Evolutionary conservation across 2,888 invertebrate species (phyloP).

Genomic region (Eustalomyia histrio): DNA sequence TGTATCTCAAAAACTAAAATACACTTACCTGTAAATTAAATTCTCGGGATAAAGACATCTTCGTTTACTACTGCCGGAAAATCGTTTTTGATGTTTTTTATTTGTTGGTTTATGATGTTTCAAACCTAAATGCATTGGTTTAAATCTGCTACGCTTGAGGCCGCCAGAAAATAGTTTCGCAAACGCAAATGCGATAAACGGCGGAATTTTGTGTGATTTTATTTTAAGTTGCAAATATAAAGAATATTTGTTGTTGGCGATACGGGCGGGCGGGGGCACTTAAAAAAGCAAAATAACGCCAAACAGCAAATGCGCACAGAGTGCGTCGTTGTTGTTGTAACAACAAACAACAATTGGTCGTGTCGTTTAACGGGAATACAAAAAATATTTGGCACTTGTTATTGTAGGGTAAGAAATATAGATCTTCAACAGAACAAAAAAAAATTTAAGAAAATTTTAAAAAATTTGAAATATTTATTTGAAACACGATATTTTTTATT

Average conservation of each 20-base stretch:
- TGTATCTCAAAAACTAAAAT: too few species aligned
- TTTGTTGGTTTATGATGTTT: conserved; percentile 79
- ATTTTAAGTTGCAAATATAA: conserved; percentile 43
- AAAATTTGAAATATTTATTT: conserved; percentile 26
- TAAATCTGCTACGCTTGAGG: conserved; percentile 75
- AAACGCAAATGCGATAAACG: conserved; percentile 66
- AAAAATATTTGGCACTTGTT: conserved; percentile 61
- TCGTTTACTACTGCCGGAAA: conserved; percentile 77
- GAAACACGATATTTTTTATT: conserved; percentile 28
- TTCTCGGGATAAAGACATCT: conserved; percentile 80
- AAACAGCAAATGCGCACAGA: conserved; percentile 34
- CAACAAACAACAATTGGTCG: conserved; percentile 52
- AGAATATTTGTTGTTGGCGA: conserved; percentile 40
- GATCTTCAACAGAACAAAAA: conserved; percentile 14
- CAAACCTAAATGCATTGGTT: conserved; percentile 81
- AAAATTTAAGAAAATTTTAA: conserved; percentile 37
- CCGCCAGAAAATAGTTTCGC: conserved; percentile 68
- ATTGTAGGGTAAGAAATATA: background rate
- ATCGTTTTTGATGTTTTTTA: conserved; percentile 77
- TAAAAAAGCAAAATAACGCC: conserved; percentile 12
- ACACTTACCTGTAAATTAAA: conserved; percentile 78
- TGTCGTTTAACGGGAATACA: conserved; percentile 37
- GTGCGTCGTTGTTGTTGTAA: conserved; percentile 45
- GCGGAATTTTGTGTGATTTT: conserved; percentile 67
- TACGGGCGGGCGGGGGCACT: background rate